Evolutionary conservation across 2,797 vertebrate genomes (phyloP).

Genomic region (Babyrousa celebensis): DNA sequence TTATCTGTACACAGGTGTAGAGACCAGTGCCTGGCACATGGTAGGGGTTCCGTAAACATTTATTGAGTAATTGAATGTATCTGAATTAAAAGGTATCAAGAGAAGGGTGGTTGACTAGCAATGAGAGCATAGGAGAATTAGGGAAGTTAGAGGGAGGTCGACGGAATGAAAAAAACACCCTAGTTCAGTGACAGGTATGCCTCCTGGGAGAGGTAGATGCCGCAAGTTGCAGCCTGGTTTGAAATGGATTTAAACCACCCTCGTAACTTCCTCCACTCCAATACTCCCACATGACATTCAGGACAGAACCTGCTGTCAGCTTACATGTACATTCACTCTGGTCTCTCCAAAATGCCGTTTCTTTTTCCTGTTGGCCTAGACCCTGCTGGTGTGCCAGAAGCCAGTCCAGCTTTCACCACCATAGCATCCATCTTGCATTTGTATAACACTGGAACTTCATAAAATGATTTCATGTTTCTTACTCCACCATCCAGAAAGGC

Average conservation of each 20-base stretch:
- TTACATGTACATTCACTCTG: neutral
- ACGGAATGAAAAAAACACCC: neutral
- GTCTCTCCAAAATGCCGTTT: neutral
- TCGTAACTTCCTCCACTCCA: neutral
- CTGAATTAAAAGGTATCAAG: conserved; percentile 37
- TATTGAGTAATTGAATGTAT: conserved; percentile 60
- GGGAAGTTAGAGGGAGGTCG: neutral
- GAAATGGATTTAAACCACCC: conserved; percentile 15
- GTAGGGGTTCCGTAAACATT: neutral
- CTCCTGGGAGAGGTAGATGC: neutral
- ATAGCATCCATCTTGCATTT: neutral
- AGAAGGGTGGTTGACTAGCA: conserved; percentile 11
- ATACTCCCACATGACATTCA: neutral
- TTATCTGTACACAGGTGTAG: neutral
- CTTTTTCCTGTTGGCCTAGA: neutral
- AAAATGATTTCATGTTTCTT: neutral
- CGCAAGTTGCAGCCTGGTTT: neutral
- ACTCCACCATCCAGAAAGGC: conserved; percentile 11
- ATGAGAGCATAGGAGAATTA: neutral
- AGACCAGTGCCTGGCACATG: neutral
- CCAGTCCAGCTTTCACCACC: neutral
- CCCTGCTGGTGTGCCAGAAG: conserved; percentile 6
- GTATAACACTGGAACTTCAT: conserved; percentile 32
- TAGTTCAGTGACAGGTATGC: neutral
- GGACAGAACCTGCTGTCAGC: neutral